Evolutionary conservation across 2,113 vertebrate species (phyloP), one percentile per base, ranked within the genome.

Genomic region (Hylia prasina): DNA sequence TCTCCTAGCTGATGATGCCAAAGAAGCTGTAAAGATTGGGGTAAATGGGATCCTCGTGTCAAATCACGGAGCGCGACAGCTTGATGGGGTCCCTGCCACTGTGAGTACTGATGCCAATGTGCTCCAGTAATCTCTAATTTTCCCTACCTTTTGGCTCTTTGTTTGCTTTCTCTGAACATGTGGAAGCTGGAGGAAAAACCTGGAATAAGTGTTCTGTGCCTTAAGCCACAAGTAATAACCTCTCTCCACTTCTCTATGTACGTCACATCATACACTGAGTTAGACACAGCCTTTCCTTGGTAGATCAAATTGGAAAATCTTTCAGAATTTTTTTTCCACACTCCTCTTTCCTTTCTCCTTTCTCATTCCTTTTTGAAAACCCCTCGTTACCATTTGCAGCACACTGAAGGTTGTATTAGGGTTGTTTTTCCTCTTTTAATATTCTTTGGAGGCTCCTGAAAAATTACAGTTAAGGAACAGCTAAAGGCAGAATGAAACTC

Each of bases 31-130:
- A 66, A 99, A 98, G 96, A 97, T 98, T 63, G 99, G 99, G 33
- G 87, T 98, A 85, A 98, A 99, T 97, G 99, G 99, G 28, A 99
- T 99, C 86, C 92, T 99, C 93, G 99, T 99, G 91, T 99, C 99
- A 8, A 99, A 99, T 95, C 99, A 99, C 0, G 99, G 99, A 83
- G 99, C 99, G 22, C 97, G 98, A 47, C 98, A 98, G 68, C 97
- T 98, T 9, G 98, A 98, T 66, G 98, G 99, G 31, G 99, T 99
- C 78, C 98, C 98, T 92, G 99, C 99, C 93, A 99, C 98, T 13
- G 98, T 99, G 87, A 98, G 98, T 98, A 83, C 87, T 65, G 24
- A 24, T 35, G 40, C 28, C 11, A 50, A 6, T 47, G 21, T 25
- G 4, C 15, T 44, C 63, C 13, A 45, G 5, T 17, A 50, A 64